These are phyloP conservation scores for Arnoldichthys spilopterus DNA, from an alignment of 2,797 vertebrate genomes.

Conservation along the genomic window DNA sequence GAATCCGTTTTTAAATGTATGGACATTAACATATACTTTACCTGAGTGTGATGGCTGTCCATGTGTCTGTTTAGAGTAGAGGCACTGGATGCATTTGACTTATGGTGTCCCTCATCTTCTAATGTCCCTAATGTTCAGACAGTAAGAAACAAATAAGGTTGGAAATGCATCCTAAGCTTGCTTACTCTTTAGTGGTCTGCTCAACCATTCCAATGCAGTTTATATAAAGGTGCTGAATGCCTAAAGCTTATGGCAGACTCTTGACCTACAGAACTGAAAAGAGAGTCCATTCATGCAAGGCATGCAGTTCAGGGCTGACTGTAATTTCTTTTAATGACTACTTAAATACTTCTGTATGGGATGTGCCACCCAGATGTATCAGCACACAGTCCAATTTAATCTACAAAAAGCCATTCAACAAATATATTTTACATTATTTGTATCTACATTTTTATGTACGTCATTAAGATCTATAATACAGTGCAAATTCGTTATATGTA, in stretches of 20 bases:
- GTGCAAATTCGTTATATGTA: too few relatives aligned
- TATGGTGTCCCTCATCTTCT: conserved; percentile 86
- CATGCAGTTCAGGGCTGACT: too few relatives aligned
- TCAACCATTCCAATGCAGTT: neutral
- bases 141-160: conserved; percentile 33
- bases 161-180: neutral
- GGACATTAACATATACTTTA: conserved; percentile 62
- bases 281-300: neutral
- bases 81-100: conserved; percentile 75
- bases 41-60: conserved; percentile 92
- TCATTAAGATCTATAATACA: too few relatives aligned
- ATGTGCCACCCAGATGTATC: too few relatives aligned
- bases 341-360: too few relatives aligned
- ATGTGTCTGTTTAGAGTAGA: conserved; percentile 84
- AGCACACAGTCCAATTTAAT: too few relatives aligned
- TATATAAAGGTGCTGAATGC: too few relatives aligned
- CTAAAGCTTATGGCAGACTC: neutral
- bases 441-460: too few relatives aligned
- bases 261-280: neutral
- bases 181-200: neutral
- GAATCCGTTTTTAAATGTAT: neutral
- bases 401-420: too few relatives aligned
- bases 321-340: too few relatives aligned
- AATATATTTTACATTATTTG: too few relatives aligned
- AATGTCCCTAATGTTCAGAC: conserved; percentile 80